phyloP scores from a whole-genome alignment of 2,797 vertebrate species.

The Pristis pectinata region DNA sequence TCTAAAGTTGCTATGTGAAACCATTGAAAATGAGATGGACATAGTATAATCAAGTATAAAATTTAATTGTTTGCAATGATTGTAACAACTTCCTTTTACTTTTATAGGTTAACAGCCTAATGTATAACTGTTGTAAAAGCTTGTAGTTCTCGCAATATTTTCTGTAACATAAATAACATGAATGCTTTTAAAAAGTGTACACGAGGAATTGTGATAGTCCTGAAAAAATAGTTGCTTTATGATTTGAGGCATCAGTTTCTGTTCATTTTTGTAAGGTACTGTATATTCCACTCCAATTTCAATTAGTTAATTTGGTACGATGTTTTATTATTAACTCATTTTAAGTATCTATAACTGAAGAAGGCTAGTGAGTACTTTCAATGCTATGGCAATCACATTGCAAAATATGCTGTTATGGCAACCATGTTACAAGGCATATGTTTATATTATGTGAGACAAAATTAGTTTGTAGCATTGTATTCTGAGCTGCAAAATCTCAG shows the following conservation, averaged over 20 bases:
- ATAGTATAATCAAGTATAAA: no score
- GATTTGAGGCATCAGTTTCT: not conserved
- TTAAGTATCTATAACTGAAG: not conserved
- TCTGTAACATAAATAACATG: not conserved
- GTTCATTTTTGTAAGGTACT: not conserved
- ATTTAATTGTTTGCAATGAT: not conserved
- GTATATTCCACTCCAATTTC: not conserved
- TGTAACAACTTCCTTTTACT: not conserved
- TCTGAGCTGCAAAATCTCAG: not conserved
- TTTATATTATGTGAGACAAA: not conserved
- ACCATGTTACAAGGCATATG: not conserved
- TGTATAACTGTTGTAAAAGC: not conserved
- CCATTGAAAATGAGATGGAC: not conserved
- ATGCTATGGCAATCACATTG: not conserved
- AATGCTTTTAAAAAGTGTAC: not conserved
- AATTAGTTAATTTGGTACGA: not conserved
- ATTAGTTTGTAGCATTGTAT: not conserved
- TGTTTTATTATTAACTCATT: not conserved
- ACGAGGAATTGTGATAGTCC: not conserved
- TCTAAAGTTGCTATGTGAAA: not conserved
- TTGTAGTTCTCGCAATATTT: not conserved
- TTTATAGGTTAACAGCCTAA: not conserved
- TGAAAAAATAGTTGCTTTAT: not conserved
- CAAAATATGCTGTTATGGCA: not conserved
- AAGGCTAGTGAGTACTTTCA: not conserved